Conservation (phyloP, 2,113 vertebrate species). For the Camelus bactrianus region DNA sequence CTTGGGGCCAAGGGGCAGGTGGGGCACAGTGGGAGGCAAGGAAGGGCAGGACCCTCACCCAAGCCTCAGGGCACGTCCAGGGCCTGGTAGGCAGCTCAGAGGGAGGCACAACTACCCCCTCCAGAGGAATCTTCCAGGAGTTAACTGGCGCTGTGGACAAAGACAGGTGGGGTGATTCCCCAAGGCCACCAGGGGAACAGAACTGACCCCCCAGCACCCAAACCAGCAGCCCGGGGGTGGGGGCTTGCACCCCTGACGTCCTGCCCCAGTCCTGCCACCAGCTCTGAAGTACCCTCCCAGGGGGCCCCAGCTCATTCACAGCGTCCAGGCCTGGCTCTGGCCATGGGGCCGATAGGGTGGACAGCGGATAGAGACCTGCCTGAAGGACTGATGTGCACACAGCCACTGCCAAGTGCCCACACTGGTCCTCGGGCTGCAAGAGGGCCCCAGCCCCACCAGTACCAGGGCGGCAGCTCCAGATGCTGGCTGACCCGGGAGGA, state of each 20-base stretch:
- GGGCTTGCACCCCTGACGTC: background rate
- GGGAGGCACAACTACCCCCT: background rate
- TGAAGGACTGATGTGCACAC: background rate
- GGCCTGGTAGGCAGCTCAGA: background rate
- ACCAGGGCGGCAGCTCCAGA: background rate
- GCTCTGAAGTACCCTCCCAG: background rate
- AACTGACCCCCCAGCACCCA: no score
- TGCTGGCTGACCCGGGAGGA: background rate
- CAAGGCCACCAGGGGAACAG: accelerated
- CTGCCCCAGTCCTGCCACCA: background rate
- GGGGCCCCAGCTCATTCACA: background rate
- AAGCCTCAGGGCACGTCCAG: background rate
- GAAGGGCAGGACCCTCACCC: background rate
- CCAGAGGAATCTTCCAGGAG: background rate
- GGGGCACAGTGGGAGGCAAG: background rate
- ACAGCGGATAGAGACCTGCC: background rate
- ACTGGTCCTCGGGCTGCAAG: background rate
- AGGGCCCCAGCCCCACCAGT: background rate
- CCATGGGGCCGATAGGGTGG: accelerated
- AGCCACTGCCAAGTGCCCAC: accelerated
- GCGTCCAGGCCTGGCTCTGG: background rate
- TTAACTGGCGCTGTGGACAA: background rate
- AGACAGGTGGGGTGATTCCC: background rate
- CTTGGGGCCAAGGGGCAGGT: background rate
- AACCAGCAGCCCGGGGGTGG: accelerated